These are phyloP conservation scores for Pseudolaguvia tuberculata DNA, from an alignment of 2,113 vertebrate species.

Conservation along the genomic window DNA sequence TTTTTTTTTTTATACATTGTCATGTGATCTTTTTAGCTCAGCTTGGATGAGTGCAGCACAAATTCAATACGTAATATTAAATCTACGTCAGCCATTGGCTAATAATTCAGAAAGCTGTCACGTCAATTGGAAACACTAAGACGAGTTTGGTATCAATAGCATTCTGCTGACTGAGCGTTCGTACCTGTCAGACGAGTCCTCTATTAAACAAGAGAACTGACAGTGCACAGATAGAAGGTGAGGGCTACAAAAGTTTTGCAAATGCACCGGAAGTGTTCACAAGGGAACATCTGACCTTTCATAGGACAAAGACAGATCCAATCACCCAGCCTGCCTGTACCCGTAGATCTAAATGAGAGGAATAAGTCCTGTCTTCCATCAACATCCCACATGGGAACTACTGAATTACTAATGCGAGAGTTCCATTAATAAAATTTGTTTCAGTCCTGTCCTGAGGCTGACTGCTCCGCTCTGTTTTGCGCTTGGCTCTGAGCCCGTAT, in stretches of 20 bases:
- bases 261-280: constrained; percentile 10
- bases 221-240: constrained; percentile 51
- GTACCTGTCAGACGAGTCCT: constrained; percentile 60
- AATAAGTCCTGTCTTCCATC: constrained; percentile 20
- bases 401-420: constrained; percentile 25
- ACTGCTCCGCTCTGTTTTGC: constrained; percentile 27
- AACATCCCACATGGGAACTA: constrained; percentile 20
- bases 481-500: constrained; percentile 52
- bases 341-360: constrained; percentile 7
- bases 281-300: constrained; percentile 47
- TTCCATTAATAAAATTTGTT: constrained; percentile 31
- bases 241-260: constrained; percentile 40
- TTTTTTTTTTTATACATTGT: constrained; percentile 63
- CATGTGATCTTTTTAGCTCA: constrained; percentile 34
- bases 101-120: constrained; percentile 52
- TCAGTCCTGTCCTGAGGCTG: constrained; percentile 28
- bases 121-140: constrained; percentile 49
- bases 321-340: constrained; percentile 4
- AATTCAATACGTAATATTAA: constrained; percentile 36
- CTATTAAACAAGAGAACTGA: constrained; percentile 60
- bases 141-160: constrained; percentile 53
- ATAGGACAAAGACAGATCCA: constrained; percentile 22
- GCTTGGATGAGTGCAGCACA: constrained; percentile 7
- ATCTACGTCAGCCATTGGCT: constrained; percentile 42
- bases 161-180: constrained; percentile 48